Percentiles rank a stretch among this genome's conserved stretches.
Evolutionary conservation across 2,888 invertebrate species (phyloP).

Genomic region (Sminthurides aquaticus): DNA sequence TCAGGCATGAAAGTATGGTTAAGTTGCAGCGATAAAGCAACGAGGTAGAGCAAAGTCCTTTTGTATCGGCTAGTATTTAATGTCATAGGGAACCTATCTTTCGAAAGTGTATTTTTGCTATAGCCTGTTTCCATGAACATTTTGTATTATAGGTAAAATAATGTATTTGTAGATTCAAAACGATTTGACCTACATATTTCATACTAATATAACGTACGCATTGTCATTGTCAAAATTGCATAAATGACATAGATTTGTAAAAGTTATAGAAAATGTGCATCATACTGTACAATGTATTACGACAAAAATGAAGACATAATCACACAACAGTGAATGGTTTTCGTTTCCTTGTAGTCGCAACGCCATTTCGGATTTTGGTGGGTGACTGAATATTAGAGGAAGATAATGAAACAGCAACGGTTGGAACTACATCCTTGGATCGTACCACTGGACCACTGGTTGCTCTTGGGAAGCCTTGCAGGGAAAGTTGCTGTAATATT

Average conservation of each 20-base stretch:
- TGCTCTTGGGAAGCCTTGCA: background rate
- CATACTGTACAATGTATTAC: too few relatives aligned
- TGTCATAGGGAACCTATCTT: too few relatives aligned
- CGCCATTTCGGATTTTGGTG: background rate
- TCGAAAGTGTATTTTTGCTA: too few relatives aligned
- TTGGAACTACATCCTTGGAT: background rate
- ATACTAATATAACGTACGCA: background rate
- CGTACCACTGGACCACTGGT: conserved; percentile 10
- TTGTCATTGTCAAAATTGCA: background rate
- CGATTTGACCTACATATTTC: too few relatives aligned
- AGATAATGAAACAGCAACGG: background rate
- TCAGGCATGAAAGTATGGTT: too few relatives aligned
- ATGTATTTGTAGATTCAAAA: too few relatives aligned
- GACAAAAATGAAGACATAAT: background rate
- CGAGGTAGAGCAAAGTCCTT: too few relatives aligned
- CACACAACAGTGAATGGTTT: conserved; percentile 1
- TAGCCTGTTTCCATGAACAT: too few relatives aligned
- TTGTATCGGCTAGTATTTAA: too few relatives aligned
- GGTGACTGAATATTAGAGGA: background rate
- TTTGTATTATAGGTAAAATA: too few relatives aligned
- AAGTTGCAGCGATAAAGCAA: too few relatives aligned
- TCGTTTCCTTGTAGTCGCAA: background rate
- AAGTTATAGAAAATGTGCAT: background rate
- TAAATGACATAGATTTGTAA: background rate
- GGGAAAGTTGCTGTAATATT: conserved; percentile 6